Conservation (phyloP, 2,797 vertebrate genomes). For the Spondyliosoma cantharus region DNA sequence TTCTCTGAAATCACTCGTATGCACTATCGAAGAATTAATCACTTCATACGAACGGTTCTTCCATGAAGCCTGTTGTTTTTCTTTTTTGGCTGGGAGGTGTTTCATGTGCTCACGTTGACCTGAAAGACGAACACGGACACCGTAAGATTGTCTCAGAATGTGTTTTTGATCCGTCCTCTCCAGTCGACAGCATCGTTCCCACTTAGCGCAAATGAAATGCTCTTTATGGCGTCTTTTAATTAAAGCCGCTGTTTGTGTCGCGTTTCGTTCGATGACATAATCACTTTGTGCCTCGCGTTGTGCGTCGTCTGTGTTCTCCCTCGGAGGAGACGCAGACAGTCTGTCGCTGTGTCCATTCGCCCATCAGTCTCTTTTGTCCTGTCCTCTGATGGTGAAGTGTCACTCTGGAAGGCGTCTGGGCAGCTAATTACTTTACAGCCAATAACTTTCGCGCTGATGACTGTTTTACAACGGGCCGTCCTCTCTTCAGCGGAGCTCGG, state of each 20-base stretch:
- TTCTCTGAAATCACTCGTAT: too few species aligned
- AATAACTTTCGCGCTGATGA: conserved; percentile 46
- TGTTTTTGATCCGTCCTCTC: conserved; percentile 13
- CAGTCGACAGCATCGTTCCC: background rate
- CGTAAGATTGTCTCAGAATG: background rate
- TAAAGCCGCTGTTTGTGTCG: background rate
- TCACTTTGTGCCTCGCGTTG: background rate
- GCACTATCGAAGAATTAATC: too few species aligned
- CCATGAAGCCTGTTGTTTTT: too few species aligned
- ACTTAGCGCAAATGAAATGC: background rate
- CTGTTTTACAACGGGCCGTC: conserved; percentile 36
- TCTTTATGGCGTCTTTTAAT: background rate
- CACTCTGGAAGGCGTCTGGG: conserved; percentile 6
- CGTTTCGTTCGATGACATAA: background rate
- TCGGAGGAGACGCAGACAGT: conserved; percentile 11
- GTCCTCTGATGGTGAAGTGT: conserved; percentile 27
- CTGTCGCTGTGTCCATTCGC: conserved; percentile 15
- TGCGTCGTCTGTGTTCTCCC: conserved; percentile 1
- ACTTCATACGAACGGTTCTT: too few species aligned
- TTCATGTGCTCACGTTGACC: too few species aligned
- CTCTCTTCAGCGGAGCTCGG: conserved; percentile 2
- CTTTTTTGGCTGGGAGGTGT: too few species aligned
- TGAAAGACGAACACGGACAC: too few species aligned
- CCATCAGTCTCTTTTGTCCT: conserved; percentile 21
- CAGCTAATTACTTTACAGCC: conserved; percentile 47